Evolutionary conservation across 2,888 invertebrate species (phyloP), one percentile per base, ranked within the genome.

Genomic region (Euplexia lucipara): DNA sequence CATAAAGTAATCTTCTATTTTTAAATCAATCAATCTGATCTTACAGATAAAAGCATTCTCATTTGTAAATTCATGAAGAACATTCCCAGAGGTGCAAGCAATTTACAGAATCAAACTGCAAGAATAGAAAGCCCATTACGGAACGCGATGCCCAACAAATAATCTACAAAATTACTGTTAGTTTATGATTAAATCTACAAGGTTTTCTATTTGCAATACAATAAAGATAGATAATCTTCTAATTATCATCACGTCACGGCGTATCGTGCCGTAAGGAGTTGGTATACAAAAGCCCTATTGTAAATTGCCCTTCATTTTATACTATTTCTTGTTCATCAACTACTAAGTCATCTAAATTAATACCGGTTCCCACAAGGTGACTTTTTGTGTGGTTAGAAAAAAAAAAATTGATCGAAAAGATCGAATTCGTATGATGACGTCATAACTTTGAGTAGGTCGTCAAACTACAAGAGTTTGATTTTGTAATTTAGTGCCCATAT

Each of bases 351-450:
- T 67, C 39, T 22, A 76, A 64, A 70, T 73, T 82, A 79, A 81
- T 87, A 90, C 90, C 87, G 86, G 91, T 90, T 89, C 82, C 48
- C 71, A 82, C 86, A 88, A 89, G 89, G 88, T 78, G 67, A 64
- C 75, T 84, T 84, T 81, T 85, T 82, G 74, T 77, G 62, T 30
- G 63, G 60, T 68, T 63, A 70, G 56, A 79, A 83, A 83, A 83
- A 53, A 82, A 75, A 32, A 0, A 37, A 70, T 69, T 58, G 65
- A 64, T 69, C 60, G 42, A 57, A 75, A 76, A 82, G 78, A 83
- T 75, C 67, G 37, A 61, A 64, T 70, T 49, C 57, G 42, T 59
- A 41, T 44, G 53, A 20, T 82, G 70, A 71, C 75, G 64, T 82
- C 75, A 72, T 66, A 44, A 56, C 51, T 59, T 52, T 39, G 30